Evolutionary conservation across 2,888 invertebrate species (phyloP).

Genomic region (Plebejus anna): DNA sequence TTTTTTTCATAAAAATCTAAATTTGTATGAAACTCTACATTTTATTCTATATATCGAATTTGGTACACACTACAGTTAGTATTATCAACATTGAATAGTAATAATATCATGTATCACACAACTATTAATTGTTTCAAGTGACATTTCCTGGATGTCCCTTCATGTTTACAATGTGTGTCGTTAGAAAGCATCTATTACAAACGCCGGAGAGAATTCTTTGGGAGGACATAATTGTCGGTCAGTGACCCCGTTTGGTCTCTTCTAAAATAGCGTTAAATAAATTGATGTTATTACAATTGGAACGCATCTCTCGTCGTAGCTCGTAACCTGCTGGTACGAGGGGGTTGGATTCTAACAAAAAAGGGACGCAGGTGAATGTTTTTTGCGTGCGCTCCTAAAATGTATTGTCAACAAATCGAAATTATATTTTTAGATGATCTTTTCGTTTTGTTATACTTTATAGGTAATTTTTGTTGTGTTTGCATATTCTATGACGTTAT

Average conservation of each 20-base stretch:
- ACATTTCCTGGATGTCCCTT: slow-evolving; percentile 23
- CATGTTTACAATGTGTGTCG: slow-evolving; percentile 39
- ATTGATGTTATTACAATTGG: slow-evolving; percentile 78
- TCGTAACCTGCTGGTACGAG: slow-evolving; percentile 49
- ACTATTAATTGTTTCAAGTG: slow-evolving; percentile 27
- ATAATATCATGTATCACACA: slow-evolving; percentile 8
- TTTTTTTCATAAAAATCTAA: neutral
- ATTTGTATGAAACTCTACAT: neutral
- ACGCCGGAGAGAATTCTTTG: slow-evolving; percentile 57
- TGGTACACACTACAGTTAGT: neutral
- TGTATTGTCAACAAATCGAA: slow-evolving; percentile 32
- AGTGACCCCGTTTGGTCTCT: slow-evolving; percentile 72
- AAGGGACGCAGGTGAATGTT: slow-evolving; percentile 52
- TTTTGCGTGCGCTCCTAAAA: slow-evolving; percentile 41
- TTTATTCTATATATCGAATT: too few species aligned
- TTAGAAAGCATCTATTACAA: slow-evolving; percentile 41
- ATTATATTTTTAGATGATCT: slow-evolving; percentile 5
- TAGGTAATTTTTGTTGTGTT: neutral
- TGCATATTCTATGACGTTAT: neutral
- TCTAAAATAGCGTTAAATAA: slow-evolving; percentile 78
- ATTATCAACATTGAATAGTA: slow-evolving; percentile 6
- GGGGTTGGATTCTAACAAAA: slow-evolving; percentile 40
- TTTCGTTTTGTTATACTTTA: neutral
- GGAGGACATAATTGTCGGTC: slow-evolving; percentile 77
- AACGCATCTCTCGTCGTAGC: slow-evolving; percentile 64